Evolutionary conservation across 2,888 invertebrate genomes (phyloP), one percentile per base, ranked within the genome.

Genomic region (Chloroclysta siterata): DNA sequence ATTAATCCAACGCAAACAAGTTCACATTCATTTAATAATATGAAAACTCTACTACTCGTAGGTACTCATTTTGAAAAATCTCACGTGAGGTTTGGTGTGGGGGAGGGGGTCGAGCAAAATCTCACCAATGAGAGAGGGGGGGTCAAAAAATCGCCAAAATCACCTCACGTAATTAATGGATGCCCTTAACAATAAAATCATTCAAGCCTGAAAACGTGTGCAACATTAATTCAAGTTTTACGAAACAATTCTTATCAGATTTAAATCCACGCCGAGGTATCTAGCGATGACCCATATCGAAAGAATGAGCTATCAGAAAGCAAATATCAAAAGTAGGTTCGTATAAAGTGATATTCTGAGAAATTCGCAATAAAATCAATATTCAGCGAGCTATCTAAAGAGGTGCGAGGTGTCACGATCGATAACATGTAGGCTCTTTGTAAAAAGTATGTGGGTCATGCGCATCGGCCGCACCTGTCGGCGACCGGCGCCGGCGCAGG

Each of bases 361-460:
- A 79, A 82, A 81, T 82, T 79, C 66, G 80, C 80, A 57, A 63
- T 62, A 64, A 65, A 66, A 69, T 70, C 65, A 66, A 67, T 68
- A 69, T 66, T 67, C 60, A 57, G 51, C 42, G 52, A 48, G 65
- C 70, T 81, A 81, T 81, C 81, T 39, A 39, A 39, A 11, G 36
- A 39, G 36, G 63, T 77, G 73, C 33, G 33, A 33, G 69, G 63
- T 78, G 73, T 74, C 73, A 78, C 59, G 72, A 7, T 68, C 15
- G 71, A 72, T 70, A 68, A 67, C 72, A 67, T 70, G 69, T 69
- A 80, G 73, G 76, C 77, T 50, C 77, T 69, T 67, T 55, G 73
- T 71, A 68, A 65, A 60, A 71, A 65, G 67, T 42, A 73, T 78
- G 81, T 83, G 77, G 81, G 83, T 75, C 82, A 75, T 44, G 15